Evolutionary conservation across 2,888 invertebrate genomes (phyloP), one percentile per base, ranked within the genome.

Genomic region (Dermolepida albohirtum): DNA sequence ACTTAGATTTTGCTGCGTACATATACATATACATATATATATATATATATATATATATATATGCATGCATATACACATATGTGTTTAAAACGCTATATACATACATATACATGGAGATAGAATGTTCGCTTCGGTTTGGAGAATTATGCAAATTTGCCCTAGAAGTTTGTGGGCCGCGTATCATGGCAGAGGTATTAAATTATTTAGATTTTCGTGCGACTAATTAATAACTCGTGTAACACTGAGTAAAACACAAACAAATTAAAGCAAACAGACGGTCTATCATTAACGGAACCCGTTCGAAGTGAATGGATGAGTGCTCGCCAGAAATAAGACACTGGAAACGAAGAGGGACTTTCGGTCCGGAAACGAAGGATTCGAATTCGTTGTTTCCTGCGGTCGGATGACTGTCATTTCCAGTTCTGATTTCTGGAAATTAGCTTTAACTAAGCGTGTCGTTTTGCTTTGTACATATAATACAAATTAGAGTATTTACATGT

Each of bases 221-320:
- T 62, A 62, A 62, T 62, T 62, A 62, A 62, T 62, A 62, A 62
- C 59, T 62, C 47, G 59, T 47, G 59, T 62, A 62, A 62, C 59
- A 47, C 29, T 34, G 47, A 62, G 59, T 62, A 47, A 62, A 62
- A 62, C 47, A 62, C 34, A 47, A 62, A 62, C 59, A 62, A 62
- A 62, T 62, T 62, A 62, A 62, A 62, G 34, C 44, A 62, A 62
- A 62, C 59, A 47, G 59, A 47, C 59, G 34, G 47, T 12, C 29
- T 49, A 41, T 22, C 40, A 55, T 40, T 41, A 29, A 47, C 11
- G 47, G 12, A 62, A 47, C 47, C 14, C 7, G 34, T 34, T 62
- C 29, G 27, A 12, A 12, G 34, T 34, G 59, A 47, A 49, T 17
- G 14, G 29, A 27, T 29, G 29, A 44, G 41, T 14, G 47, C 7